A percentile compares a stretch with the other conserved stretches of the same genome.
Evolutionary conservation across 2,113 vertebrate species (phyloP).

Genomic region (Hirundichthys speculiger): DNA sequence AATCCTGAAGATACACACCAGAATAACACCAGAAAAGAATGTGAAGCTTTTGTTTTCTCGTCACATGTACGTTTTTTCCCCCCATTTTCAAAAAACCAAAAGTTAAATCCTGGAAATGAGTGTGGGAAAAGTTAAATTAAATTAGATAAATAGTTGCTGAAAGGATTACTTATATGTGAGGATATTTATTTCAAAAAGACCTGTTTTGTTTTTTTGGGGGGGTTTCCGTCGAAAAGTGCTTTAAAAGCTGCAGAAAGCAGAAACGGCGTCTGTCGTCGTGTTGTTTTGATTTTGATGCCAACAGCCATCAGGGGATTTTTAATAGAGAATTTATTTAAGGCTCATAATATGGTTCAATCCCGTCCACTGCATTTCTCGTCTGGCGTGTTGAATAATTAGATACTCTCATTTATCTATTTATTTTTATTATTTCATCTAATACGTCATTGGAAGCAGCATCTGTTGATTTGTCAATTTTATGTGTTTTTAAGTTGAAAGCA

Average conservation of each 20-base stretch:
- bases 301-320: no score
- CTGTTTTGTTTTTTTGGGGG: neutral
- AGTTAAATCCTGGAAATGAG: slow-evolving; percentile 5
- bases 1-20: neutral
- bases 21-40: neutral
- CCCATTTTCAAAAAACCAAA: no score
- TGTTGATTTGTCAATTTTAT: slow-evolving; percentile 22
- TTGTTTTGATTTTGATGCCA: slow-evolving; percentile 20
- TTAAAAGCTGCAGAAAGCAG: slow-evolving; percentile 9
- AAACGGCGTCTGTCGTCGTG: neutral
- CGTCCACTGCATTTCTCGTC: no score
- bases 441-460: neutral
- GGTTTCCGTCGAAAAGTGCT: no score
- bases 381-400: neutral
- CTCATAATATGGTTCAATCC: no score
- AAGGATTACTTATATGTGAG: slow-evolving; percentile 2
- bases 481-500: neutral
- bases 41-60: neutral
- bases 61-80: neutral
- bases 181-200: neutral
- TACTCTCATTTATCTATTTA: no score
- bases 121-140: neutral
- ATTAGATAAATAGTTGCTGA: neutral
- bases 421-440: no score
- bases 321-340: no score